phyloP scores from a whole-genome alignment of 2,113 vertebrate genomes.

The Centropus bengalensis region DNA sequence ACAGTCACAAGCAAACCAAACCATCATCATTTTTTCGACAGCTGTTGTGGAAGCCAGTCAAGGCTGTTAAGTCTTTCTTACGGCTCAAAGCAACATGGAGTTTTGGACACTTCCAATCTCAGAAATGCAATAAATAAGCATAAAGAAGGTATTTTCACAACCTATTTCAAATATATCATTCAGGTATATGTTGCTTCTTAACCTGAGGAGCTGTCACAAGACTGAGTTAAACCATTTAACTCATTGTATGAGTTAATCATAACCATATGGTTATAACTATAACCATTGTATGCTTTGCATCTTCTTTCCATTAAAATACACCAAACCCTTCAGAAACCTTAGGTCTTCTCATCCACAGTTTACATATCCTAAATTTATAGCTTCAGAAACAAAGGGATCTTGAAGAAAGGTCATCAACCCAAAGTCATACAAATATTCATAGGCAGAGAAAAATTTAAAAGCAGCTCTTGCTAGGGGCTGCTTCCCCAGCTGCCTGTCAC shows the following conservation, averaged over 20 bases:
- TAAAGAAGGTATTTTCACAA: neutral
- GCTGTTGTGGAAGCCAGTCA: neutral
- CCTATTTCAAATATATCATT: neutral
- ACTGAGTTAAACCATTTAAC: neutral
- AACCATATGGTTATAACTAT: too few relatives aligned
- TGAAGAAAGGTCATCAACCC: neutral
- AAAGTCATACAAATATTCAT: neutral
- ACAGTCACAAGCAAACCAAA: neutral
- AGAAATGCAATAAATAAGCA: neutral
- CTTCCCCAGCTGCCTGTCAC: neutral
- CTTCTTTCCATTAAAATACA: neutral
- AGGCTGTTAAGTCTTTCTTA: neutral
- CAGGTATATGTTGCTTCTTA: neutral
- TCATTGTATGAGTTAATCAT: too few relatives aligned
- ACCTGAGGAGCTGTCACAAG: neutral
- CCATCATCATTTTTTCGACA: neutral
- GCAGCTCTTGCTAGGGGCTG: neutral
- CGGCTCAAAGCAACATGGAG: neutral
- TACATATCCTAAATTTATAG: neutral
- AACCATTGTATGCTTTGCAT: neutral
- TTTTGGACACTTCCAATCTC: neutral
- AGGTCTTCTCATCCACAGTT: neutral
- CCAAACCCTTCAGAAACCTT: neutral
- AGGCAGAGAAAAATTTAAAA: neutral
- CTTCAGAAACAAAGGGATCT: neutral